Base-by-base conservation (phyloP, 2,113 vertebrate species). In the Leptosomus discolor region DNA sequence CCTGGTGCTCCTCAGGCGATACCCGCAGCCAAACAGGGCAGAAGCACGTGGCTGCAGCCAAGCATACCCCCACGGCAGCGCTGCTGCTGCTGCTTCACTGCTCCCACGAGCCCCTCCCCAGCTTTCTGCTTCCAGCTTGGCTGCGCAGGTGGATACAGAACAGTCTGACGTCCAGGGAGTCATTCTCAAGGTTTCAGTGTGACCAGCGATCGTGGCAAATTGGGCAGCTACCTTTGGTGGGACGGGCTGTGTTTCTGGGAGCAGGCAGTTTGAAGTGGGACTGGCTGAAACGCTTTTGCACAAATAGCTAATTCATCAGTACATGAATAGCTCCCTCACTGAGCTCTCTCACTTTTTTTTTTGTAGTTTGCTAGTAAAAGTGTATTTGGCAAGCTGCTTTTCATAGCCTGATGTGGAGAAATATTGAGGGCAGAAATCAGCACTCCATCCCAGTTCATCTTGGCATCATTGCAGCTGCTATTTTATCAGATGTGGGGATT, bases 381-480 rank as follows among this genome's bases (percentile, higher is more conserved):
- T 26, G 15, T 46, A 45, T 79, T 87, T 80, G 69, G 53, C 34
- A 60, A 58, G 53, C 36, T 91, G 57, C 76, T 91, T 74, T 85
- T 80, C 53, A 12, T 26, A 50, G 81, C 54, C 43, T 65, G 24
- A 5, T 24, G 46, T 11, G 1, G 20, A 57, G 94, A 88, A 74
- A 37, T n/a, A 26, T 1, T 5, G 78, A 46, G 30, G 48, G 23
- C 15, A 83, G 48, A 84, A 51, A 69, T 56, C 43, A 21, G 61
- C 12, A 6, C 58, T 63, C 46, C 4, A 0, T 24, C 74, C n/a
- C 11, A 2, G 39, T 19, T 58, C 71, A 39, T 53, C 24, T 24
- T 21, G 17, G 41, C 2, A 3, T 70, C 18, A 3, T 4, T 41
- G 48, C 53, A 80, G 58, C 46, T 1, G 0, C 5, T 18, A 11